phyloP scores from a whole-genome alignment of 1,140 invertebrate species.

The Brachionus asplanchnoidis region DNA sequence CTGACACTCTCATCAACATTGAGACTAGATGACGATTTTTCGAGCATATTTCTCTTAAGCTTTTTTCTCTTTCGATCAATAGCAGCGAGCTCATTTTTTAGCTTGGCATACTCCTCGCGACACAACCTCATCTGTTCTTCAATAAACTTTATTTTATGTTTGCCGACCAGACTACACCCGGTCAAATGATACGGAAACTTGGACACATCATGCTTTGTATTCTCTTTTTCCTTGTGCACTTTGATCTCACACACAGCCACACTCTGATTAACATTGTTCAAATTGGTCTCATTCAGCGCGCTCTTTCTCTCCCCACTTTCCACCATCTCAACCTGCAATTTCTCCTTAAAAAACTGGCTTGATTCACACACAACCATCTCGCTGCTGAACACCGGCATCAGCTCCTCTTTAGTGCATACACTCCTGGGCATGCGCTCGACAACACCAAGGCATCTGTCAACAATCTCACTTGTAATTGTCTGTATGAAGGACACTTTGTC shows the following conservation, averaged over 20 bases:
- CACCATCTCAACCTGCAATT: not conserved
- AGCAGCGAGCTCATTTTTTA: constrained; percentile 23
- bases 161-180: not conserved
- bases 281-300: not conserved
- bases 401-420: not conserved
- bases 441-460: not conserved
- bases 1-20: not conserved
- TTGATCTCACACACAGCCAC: not conserved
- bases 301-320: not conserved
- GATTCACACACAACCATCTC: not conserved
- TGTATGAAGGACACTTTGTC: not conserved
- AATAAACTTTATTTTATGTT: constrained; percentile 26
- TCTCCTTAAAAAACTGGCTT: not conserved
- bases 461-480: not conserved
- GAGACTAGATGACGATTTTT: not conserved
- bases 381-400: not conserved
- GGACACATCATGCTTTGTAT: not conserved
- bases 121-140: constrained; percentile 40
- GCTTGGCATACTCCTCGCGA: constrained; percentile 37
- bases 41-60: constrained; percentile 6
- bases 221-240: not conserved
- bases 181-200: constrained; percentile 24
- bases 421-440: not conserved
- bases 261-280: not conserved
- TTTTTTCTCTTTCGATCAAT: constrained; percentile 40